Percentiles rank a stretch among this genome's conserved stretches.
phyloP scores from a whole-genome alignment of 2,888 invertebrate genomes.

The Eupithecia tripunctaria region DNA sequence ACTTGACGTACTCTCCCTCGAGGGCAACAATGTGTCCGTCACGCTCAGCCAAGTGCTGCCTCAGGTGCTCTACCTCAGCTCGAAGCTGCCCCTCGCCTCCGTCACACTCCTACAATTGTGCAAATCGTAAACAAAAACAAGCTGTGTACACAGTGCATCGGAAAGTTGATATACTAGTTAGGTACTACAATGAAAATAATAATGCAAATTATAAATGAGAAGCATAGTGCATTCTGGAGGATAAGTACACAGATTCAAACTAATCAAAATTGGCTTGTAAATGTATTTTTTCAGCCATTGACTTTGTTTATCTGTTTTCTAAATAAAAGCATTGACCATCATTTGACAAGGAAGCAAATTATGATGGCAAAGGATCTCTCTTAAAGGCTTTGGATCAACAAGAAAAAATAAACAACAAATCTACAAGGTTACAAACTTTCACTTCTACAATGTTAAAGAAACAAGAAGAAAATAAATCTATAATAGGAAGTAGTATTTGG shows the following conservation, averaged over 20 bases:
- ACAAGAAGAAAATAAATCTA: constrained; percentile 20
- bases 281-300: constrained; percentile 7
- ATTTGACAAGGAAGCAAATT: constrained; percentile 17
- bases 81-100: constrained; percentile 86
- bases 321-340: constrained; percentile 26
- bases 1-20: constrained; percentile 93
- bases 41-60: constrained; percentile 91
- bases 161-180: constrained; percentile 22
- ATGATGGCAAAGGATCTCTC: constrained; percentile 45
- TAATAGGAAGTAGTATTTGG: constrained; percentile 6
- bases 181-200: constrained; percentile 40
- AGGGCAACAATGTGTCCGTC: constrained; percentile 93
- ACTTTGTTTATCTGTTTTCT: neutral
- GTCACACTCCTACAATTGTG: constrained; percentile 76
- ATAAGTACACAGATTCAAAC: neutral
- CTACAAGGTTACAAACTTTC: constrained; percentile 36
- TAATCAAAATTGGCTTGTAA: neutral
- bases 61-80: constrained; percentile 93
- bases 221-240: constrained; percentile 61
- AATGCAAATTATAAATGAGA: constrained; percentile 58
- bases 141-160: constrained; percentile 48
- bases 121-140: constrained; percentile 66
- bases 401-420: constrained; percentile 24
- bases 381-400: constrained; percentile 38
- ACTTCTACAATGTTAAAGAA: constrained; percentile 28